These are phyloP conservation scores for Bujurquina vittata DNA, from an alignment of 2,113 vertebrate genomes.

Conservation along the genomic window DNA sequence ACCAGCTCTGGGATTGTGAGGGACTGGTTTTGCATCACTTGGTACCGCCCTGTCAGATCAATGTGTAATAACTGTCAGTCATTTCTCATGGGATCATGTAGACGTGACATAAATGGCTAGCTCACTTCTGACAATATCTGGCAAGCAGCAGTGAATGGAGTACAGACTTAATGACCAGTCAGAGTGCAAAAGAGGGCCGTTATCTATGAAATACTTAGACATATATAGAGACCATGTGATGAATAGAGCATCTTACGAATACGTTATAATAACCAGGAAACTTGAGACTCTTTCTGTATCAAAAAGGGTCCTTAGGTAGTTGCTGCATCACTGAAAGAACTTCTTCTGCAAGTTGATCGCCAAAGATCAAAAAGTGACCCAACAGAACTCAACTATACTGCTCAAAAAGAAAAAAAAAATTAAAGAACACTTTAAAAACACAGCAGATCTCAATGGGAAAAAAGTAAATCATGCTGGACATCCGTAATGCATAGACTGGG, in stretches of 20 bases:
- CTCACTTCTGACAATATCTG: conserved; percentile 21
- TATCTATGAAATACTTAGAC: not conserved
- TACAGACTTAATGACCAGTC: not conserved
- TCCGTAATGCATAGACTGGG: no score
- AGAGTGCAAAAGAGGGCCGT: not conserved
- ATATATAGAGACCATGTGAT: not conserved
- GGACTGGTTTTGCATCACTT: conserved; percentile 30
- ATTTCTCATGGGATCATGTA: conserved; percentile 45
- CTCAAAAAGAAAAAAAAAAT: no score
- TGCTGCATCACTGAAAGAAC: no score
- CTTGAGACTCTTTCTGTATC: no score
- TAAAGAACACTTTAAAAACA: no score
- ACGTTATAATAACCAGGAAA: not conserved
- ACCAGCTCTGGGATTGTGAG: conserved; percentile 31
- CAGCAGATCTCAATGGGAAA: no score
- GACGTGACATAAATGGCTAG: conserved; percentile 34
- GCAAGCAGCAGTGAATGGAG: conserved; percentile 13
- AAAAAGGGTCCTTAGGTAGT: no score
- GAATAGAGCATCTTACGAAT: not conserved
- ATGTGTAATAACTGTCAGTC: conserved; percentile 61
- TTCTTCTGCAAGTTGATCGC: no score
- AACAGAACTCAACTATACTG: no score
- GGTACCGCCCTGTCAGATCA: conserved; percentile 50
- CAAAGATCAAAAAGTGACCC: no score
- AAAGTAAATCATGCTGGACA: no score